phyloP scores from a whole-genome alignment of 2,797 vertebrate species.

The Nyctibius grandis region DNA sequence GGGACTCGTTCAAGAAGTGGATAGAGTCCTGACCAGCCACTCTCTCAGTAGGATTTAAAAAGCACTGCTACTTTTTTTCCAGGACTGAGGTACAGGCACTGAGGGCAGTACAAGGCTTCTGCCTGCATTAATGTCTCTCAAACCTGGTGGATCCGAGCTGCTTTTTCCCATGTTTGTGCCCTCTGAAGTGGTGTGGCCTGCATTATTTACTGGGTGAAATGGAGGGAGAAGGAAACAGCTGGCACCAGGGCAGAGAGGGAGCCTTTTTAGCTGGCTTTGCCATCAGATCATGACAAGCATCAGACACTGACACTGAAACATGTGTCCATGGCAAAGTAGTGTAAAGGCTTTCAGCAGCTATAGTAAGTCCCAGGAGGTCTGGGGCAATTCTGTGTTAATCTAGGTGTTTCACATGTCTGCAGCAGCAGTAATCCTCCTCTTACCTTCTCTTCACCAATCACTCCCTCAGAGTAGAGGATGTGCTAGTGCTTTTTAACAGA shows the following conservation, averaged over 20 bases:
- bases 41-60: background rate
- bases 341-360: background rate
- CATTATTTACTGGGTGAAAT: background rate
- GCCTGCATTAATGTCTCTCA: background rate
- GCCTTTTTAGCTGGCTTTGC: background rate
- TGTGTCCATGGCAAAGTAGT: background rate
- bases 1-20: background rate
- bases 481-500: background rate
- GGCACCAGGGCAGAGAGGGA: background rate
- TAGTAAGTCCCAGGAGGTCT: background rate
- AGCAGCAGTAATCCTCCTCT: background rate
- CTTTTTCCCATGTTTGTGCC: background rate
- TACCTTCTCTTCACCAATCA: background rate
- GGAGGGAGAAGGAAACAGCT: background rate
- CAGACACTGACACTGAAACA: background rate
- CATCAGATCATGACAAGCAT: background rate
- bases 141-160: background rate
- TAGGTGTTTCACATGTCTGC: background rate
- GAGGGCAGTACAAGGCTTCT: background rate
- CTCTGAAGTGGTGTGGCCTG: background rate
- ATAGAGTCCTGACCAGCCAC: background rate
- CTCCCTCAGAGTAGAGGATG: background rate
- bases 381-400: background rate
- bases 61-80: background rate
- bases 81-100: background rate